Conservation (phyloP, 2,797 vertebrate genomes). For the Vireo griseus region DNA sequence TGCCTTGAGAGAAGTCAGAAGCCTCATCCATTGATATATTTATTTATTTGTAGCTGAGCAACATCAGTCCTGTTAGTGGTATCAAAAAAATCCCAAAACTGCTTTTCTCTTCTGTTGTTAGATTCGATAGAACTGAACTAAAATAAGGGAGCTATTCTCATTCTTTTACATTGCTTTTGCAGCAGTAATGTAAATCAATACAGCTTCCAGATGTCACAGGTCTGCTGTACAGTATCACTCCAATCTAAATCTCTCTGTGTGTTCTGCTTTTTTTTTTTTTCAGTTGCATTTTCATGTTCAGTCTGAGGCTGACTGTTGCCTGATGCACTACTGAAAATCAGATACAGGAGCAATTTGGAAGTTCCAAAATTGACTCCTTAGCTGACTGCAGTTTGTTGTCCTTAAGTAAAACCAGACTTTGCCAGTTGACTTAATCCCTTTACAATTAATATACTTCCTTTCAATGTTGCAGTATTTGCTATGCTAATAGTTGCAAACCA, state of each 20-base stretch:
- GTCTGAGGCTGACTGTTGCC: neutral
- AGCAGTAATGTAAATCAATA: neutral
- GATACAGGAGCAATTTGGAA: neutral
- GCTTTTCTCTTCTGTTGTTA: neutral
- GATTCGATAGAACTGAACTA: neutral
- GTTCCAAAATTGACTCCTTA: neutral
- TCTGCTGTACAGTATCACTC: neutral
- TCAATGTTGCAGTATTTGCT: neutral
- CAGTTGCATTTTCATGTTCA: neutral
- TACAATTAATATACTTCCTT: neutral
- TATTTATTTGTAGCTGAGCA: neutral
- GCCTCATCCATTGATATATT: neutral
- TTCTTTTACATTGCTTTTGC: neutral
- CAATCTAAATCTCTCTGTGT: neutral
- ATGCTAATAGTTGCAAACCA: neutral
- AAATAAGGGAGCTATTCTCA: neutral
- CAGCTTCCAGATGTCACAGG: neutral
- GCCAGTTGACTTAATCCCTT: neutral
- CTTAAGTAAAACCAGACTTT: neutral
- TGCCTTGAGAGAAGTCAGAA: neutral
- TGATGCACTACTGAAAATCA: neutral
- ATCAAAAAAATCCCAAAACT: neutral
- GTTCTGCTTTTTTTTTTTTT: neutral
- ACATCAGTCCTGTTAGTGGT: neutral
- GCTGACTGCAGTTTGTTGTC: neutral